Conservation (phyloP, 2,113 vertebrate genomes). For the Salvelinus namaycush region DNA sequence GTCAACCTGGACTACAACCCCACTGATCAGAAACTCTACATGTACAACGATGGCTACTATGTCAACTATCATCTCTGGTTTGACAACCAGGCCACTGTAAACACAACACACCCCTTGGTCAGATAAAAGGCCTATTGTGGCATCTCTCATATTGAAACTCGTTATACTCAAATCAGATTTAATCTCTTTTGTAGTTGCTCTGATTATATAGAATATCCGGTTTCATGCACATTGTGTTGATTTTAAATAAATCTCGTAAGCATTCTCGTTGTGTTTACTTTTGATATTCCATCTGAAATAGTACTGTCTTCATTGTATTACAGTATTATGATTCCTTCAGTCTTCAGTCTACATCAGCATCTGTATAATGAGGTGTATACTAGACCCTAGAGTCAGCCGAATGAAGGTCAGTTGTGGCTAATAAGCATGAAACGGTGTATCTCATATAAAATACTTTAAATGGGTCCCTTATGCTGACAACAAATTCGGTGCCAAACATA, state of each 20-base stretch:
- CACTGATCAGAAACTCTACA: conserved; percentile 49
- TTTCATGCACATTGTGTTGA: background rate
- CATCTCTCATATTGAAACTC: background rate
- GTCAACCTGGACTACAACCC: conserved; percentile 76
- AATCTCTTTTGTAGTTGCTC: background rate
- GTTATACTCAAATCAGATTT: background rate
- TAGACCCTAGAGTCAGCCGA: too few relatives aligned
- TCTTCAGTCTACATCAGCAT: too few relatives aligned
- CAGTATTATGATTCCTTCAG: background rate
- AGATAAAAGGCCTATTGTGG: conserved; percentile 24
- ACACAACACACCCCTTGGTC: background rate
- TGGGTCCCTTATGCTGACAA: too few relatives aligned
- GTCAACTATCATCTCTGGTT: conserved; percentile 62
- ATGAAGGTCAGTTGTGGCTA: too few relatives aligned
- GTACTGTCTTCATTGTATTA: background rate
- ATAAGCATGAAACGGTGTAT: too few relatives aligned
- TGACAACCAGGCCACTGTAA: conserved; percentile 36
- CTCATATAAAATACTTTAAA: too few relatives aligned
- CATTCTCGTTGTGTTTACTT: background rate
- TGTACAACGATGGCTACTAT: conserved; percentile 43
- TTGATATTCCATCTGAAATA: background rate
- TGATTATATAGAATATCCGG: background rate
- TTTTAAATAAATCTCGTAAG: background rate
- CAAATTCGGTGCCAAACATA: too few relatives aligned
- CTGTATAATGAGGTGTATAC: too few relatives aligned